Base-by-base conservation (phyloP, 2,797 vertebrate genomes). In the Dicrostonyx torquatus region DNA sequence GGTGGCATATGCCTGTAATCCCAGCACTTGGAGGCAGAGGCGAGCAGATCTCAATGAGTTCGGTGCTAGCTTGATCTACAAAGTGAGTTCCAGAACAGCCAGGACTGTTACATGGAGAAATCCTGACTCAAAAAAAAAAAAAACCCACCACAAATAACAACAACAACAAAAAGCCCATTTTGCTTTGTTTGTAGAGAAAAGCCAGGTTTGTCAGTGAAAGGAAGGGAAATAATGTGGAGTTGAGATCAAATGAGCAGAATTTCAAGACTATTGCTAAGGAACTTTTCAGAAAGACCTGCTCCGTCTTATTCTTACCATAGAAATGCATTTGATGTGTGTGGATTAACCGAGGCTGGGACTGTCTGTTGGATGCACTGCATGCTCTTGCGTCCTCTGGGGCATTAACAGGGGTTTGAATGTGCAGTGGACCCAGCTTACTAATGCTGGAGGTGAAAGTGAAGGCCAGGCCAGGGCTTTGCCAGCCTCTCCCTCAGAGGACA, bases 161-260 rank as follows among this genome's bases (percentile, higher is more conserved):
- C 53, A 55, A 55, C 53, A 20, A 45, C 48, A 48, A 11, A 58
- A 58, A 58, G 20, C 22, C 55, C 22, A 22, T 20, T 58, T 58
- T 58, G 26, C 11, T 11, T 66, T 92, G 77, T 94, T 68, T 66
- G 70, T 3, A 87, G 48, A 82, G 20, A 89, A 58, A 93, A 43
- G 55, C 20, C n/a, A 93, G 80, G 75, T 53, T 91, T 45, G 48
- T 66, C n/a, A 15, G 9, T 83, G 53, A 94, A 89, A 88, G 50
- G 60, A 88, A 92, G 70, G 11, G 37, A 72, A 75, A 55, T 79
- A 31, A 77, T 87, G 2, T 14, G 17, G 14, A 13, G 18, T 85
- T 0, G 87, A 14, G 43, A 15, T 48, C 24, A 89, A 72, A 91
- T 11, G 15, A 43, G 43, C 94, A 45, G 62, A 84, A 80, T 84